Evolutionary conservation across 2,888 invertebrate genomes (phyloP).

Genomic region (Heterodera filipjevi): DNA sequence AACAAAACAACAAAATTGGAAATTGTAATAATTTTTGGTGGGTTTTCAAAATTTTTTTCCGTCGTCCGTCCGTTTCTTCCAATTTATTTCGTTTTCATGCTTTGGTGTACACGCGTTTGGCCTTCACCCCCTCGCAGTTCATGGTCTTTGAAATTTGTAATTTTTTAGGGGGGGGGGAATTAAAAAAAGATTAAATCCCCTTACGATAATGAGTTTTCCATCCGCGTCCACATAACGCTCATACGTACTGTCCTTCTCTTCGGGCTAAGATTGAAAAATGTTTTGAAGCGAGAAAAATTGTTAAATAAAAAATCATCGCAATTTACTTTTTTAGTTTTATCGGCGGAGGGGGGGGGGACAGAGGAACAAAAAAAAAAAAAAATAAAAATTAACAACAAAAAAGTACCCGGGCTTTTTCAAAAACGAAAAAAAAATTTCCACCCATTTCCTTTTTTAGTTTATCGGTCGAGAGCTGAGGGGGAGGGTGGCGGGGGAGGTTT

Average conservation of each 20-base stretch:
- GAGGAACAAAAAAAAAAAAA: too few relatives aligned
- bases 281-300: not conserved
- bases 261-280: not conserved
- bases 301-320: constrained; percentile 27
- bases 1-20: too few relatives aligned
- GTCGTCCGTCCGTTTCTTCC: too few relatives aligned
- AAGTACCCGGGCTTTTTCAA: too few relatives aligned
- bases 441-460: too few relatives aligned
- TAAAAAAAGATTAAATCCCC: constrained; percentile 20
- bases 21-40: too few relatives aligned
- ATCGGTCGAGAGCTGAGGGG: too few relatives aligned
- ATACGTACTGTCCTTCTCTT: constrained; percentile 55
- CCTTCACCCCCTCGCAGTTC: constrained; percentile 47
- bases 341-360: too few relatives aligned
- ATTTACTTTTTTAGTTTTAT: not conserved
- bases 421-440: too few relatives aligned
- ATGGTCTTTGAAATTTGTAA: constrained; percentile 37
- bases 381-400: too few relatives aligned
- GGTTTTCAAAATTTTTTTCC: too few relatives aligned
- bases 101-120: constrained; percentile 56
- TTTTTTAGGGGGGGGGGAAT: not conserved
- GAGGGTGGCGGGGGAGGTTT: too few relatives aligned
- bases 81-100: not conserved
- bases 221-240: constrained; percentile 51
- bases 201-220: constrained; percentile 54